Percentiles rank a stretch among this genome's conserved stretches.
phyloP scores from a whole-genome alignment of 2,113 vertebrate species.

The Pseudorectes ferrugineus region DNA sequence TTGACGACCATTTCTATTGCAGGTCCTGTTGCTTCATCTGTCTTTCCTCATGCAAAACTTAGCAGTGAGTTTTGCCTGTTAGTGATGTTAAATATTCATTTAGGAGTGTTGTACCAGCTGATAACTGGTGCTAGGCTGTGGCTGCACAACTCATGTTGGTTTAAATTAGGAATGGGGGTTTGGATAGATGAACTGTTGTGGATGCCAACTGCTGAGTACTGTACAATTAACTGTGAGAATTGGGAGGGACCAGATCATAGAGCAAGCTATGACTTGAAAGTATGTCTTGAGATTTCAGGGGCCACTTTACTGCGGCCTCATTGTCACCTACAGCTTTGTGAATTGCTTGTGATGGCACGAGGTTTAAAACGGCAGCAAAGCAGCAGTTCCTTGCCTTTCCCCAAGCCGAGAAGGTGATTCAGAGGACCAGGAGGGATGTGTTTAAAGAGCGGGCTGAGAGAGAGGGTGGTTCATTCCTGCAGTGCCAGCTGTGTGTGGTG shows the following conservation, averaged over 20 bases:
- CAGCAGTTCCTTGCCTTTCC: background rate
- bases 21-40: background rate
- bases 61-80: background rate
- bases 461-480: background rate
- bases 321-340: background rate
- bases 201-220: background rate
- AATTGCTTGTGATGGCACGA: accelerated
- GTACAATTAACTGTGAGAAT: background rate
- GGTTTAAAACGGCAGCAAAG: background rate
- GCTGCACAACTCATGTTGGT: accelerated
- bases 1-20: background rate
- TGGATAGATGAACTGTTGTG: too few species aligned
- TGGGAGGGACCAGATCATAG: background rate
- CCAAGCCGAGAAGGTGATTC: background rate
- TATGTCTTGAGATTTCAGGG: background rate
- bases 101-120: background rate
- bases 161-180: background rate
- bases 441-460: background rate
- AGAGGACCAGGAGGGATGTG: background rate
- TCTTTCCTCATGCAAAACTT: background rate
- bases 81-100: background rate
- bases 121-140: background rate
- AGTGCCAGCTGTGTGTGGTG: background rate
- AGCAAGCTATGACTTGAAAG: background rate
- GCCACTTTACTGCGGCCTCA: background rate